Base-by-base conservation (phyloP, 2,113 vertebrate species). In the Eulacestoma nigropectus region DNA sequence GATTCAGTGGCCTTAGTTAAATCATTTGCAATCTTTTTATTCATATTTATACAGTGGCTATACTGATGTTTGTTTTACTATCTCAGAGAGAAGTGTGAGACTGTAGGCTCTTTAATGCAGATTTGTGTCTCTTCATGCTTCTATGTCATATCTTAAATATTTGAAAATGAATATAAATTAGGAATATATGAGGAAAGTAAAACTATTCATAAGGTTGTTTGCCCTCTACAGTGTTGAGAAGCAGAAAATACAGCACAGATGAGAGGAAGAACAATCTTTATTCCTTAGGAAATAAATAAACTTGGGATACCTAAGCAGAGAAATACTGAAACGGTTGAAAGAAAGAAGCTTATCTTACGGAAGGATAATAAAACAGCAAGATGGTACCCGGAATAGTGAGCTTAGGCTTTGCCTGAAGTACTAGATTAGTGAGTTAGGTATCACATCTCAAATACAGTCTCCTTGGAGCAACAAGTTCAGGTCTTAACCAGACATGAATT, bases 351-450 rank as follows among this genome's bases (percentile, higher is more conserved):
- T 94, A 95, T 88, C 80, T 96, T 94, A 85, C 93, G 83, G 76
- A 88, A 96, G 93, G 92, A 96, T 95, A 95, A 87, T 96, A 96
- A 96, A 95, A 83, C 92, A 89, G 76, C 76, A 94, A 96, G 93
- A 87, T 96, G 95, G 87, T 90, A 95, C 92, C 93, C 74, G 73
- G 64, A 96, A 90, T 53, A 96, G 95, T 78, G 92, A 95, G 65
- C 33, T 94, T 93, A 96, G 92, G 73, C 83, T 93, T 96, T 96
- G 92, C 95, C 92, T 92, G 88, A 78, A 91, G 96, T 91, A 67
- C 94, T 96, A 84, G 93, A 93, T 95, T 92, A 94, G 95, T 75
- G 83, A 77, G 64, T 60, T 78, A 56, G 92, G 88, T 94, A 89
- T 94, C 82, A 90, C 79, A 67, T 94, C 76, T 92, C 63, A 94